These are phyloP conservation scores for Brachyopa scutellaris DNA, from an alignment of 2,888 invertebrate genomes.

Conservation along the genomic window DNA sequence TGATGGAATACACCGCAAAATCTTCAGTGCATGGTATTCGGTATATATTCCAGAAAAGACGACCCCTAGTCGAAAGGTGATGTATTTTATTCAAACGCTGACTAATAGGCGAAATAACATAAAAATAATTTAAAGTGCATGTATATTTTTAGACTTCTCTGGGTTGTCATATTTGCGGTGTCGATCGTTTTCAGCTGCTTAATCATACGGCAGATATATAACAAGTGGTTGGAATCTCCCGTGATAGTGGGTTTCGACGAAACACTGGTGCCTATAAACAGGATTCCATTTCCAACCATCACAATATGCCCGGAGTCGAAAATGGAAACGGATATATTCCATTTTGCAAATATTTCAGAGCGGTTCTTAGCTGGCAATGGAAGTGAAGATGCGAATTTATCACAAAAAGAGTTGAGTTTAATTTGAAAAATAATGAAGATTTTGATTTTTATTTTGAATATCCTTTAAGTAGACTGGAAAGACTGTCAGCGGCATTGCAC, in stretches of 20 bases:
- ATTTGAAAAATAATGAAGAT: background rate
- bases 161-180: constrained; percentile 77
- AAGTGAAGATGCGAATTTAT: constrained; percentile 64
- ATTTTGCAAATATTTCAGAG: constrained; percentile 76
- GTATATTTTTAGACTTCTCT: constrained; percentile 76
- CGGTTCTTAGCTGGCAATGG: constrained; percentile 74
- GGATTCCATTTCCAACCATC: constrained; percentile 79
- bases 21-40: constrained; percentile 80
- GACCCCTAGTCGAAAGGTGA: constrained; percentile 79
- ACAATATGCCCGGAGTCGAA: constrained; percentile 81
- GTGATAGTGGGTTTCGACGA: constrained; percentile 80
- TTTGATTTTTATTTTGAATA: background rate
- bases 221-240: constrained; percentile 79
- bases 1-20: constrained; percentile 79
- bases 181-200: constrained; percentile 78
- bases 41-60: constrained; percentile 79
- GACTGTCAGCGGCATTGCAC: constrained; percentile 78
- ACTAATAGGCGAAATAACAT: background rate
- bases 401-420: constrained; percentile 73
- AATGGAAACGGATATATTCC: constrained; percentile 78
- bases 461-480: constrained; percentile 74
- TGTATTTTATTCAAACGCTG: too few relatives aligned
- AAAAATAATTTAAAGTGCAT: background rate
- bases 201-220: constrained; percentile 78
- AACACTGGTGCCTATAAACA: constrained; percentile 78